Evolutionary conservation across 2,888 invertebrate species (phyloP), one percentile per base, ranked within the genome.

Genomic region (Germaria angustata): DNA sequence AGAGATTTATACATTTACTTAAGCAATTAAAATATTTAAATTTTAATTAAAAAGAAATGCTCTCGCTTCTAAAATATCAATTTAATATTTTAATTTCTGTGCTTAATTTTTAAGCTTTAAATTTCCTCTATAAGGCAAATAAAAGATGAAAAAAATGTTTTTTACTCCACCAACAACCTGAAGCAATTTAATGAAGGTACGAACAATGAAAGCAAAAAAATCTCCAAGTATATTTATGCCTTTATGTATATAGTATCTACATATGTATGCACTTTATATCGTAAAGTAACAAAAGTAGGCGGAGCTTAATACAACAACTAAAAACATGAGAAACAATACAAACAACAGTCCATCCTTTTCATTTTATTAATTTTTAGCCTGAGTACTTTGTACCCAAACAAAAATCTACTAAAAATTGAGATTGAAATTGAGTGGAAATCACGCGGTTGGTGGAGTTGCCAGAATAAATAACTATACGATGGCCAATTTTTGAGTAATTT

Each of bases 221-320:
- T 41, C 57, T 41, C 28, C 22, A n/a, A 49, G 36, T n/a, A 17
- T 55, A 57, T 22, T 2, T 11, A 22, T 1, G 20, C 46, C 2
- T 15, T 3, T 32, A 32, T 46, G 20, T 20, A 22, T 17, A 17
- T 2, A 32, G 28, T 53, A 15, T 34, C 15, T 20, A 32, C 1
- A 7, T 1, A 63, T 24, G n/a, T 9, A 17, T n/a, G n/a, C 57
- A 59, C 51, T 44, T 41, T 61, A 15, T 72, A 57, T 51, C 66
- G 61, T 53, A 44, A n/a, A 41, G 28, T 34, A 55, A 36, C 28
- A 63, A 71, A 71, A 68, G 24, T 39, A 34, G 81, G 81, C 72
- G 81, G 81, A 81, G 81, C 53, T 76, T 65, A 20, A 44, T 0
- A 46, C 20, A 61, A 11, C 20, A 36, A 15, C 39, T 3, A 11